These are phyloP conservation scores for Phallusia fumigata DNA, from an alignment of 23 tunicate species.

Conservation along the genomic window DNA sequence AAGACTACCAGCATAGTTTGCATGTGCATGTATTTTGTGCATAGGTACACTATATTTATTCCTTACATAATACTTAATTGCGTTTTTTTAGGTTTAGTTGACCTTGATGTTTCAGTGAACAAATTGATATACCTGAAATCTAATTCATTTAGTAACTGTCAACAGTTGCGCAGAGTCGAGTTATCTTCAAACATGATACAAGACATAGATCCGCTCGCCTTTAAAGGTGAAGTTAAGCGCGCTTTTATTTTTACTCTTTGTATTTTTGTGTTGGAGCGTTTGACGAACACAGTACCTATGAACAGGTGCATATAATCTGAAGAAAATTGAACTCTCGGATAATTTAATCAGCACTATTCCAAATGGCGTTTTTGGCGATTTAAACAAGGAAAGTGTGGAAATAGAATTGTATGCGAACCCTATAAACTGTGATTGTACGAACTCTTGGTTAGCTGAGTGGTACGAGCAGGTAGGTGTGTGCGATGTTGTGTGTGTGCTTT, in stretches of 20 bases:
- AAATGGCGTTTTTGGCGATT: constrained; percentile 25
- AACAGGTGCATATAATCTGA: constrained; percentile 43
- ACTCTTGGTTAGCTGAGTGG: constrained; percentile 41
- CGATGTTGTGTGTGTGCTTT: background rate
- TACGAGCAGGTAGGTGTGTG: constrained; percentile 34
- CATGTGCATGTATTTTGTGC: background rate
- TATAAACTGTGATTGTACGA: constrained; percentile 51
- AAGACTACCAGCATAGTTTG: background rate
- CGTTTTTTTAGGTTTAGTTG: constrained; percentile 1
- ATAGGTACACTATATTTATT: no score
- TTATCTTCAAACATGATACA: background rate
- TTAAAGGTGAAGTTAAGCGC: background rate
- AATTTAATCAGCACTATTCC: constrained; percentile 46
- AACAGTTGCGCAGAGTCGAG: background rate
- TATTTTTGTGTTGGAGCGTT: background rate
- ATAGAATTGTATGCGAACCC: constrained; percentile 72
- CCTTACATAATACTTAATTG: no score
- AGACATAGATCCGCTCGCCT: background rate
- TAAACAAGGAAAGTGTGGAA: constrained; percentile 20
- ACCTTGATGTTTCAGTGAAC: background rate
- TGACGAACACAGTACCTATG: background rate
- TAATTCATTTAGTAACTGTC: background rate
- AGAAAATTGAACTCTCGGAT: constrained; percentile 54
- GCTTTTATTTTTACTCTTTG: no score
- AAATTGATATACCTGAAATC: background rate